phyloP scores from a whole-genome alignment of 1,140 invertebrate genomes.

The Periplaneta americana region DNA sequence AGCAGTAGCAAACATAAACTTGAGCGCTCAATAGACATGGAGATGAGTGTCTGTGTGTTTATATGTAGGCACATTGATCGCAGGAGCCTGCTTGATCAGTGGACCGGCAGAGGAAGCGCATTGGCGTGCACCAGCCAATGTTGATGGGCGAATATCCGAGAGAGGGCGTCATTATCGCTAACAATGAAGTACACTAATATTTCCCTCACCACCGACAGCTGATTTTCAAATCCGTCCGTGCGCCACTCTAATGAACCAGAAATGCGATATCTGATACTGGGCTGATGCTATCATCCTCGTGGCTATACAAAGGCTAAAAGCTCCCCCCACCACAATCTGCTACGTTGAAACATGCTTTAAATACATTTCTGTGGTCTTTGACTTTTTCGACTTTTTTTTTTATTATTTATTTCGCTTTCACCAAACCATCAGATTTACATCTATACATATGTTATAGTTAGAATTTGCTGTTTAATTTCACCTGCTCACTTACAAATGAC shows the following conservation, averaged over 20 bases:
- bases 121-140: background rate
- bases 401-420: too few species aligned
- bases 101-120: background rate
- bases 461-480: too few species aligned
- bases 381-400: background rate
- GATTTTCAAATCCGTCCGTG: background rate
- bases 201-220: background rate
- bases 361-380: background rate
- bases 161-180: background rate
- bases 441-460: too few species aligned
- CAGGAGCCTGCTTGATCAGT: background rate
- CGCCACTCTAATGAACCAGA: background rate
- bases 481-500: too few species aligned
- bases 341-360: background rate
- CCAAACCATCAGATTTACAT: too few species aligned
- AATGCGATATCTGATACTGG: background rate
- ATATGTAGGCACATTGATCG: background rate
- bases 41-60: too few species aligned
- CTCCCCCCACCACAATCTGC: background rate
- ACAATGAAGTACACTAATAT: background rate
- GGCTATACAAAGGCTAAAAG: background rate
- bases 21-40: too few species aligned
- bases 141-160: background rate
- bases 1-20: too few species aligned
- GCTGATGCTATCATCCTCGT: background rate